Percentiles rank a stretch among this genome's conserved stretches.
Evolutionary conservation across 2,113 vertebrate species (phyloP).

Genomic region (Macaca mulatta): DNA sequence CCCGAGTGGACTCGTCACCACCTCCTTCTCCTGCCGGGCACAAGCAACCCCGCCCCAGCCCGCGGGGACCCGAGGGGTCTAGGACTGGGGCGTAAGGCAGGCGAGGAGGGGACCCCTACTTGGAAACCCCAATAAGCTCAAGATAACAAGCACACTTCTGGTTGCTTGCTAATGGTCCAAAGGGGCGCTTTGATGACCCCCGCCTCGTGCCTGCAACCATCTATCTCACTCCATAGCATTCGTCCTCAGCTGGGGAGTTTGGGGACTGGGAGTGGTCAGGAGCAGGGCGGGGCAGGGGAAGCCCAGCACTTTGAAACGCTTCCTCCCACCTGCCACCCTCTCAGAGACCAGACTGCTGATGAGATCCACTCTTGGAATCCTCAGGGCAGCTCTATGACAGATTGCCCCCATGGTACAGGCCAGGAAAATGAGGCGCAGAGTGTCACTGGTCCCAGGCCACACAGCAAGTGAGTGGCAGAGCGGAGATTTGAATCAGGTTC

Average conservation of each 20-base stretch:
- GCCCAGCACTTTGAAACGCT: not conserved
- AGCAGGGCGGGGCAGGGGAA: not conserved
- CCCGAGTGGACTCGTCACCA: not conserved
- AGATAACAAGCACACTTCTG: not conserved
- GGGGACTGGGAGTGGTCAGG: not conserved
- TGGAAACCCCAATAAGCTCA: not conserved
- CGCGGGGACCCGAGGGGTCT: fast-evolving
- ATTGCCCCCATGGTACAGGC: not conserved
- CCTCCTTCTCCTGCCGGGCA: not conserved
- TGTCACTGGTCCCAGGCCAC: not conserved
- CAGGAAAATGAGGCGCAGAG: not conserved
- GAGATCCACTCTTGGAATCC: not conserved
- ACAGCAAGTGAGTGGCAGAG: not conserved
- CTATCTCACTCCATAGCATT: not conserved
- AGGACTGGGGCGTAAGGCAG: fast-evolving
- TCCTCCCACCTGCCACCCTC: not conserved
- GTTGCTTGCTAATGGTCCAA: not conserved
- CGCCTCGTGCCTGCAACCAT: not conserved
- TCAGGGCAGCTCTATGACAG: not conserved
- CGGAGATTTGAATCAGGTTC: not conserved
- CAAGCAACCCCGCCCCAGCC: fast-evolving
- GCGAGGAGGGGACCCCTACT: fast-evolving
- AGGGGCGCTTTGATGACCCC: not conserved
- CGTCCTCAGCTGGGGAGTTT: too few relatives aligned
- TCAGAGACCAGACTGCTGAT: not conserved